Percentiles rank a stretch among this genome's conserved stretches.
Conservation (phyloP, 2,113 vertebrate species). For the Rynchops niger region DNA sequence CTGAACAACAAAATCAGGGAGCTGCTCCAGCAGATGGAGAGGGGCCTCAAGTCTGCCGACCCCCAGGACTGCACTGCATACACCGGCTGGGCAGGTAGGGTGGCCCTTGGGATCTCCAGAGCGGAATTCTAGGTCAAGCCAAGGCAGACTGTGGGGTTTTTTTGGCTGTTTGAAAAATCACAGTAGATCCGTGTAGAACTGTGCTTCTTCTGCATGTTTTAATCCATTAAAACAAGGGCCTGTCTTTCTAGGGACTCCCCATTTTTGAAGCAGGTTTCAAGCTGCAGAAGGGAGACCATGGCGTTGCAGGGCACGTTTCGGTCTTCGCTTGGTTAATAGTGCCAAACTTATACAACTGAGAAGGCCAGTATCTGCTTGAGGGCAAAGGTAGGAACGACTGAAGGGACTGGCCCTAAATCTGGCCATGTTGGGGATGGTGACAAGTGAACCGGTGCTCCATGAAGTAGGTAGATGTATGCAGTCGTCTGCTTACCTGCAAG, state of each 20-base stretch:
- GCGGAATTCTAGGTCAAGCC: neutral
- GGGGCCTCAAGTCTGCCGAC: constrained; percentile 87
- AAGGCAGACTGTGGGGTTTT: fast-evolving
- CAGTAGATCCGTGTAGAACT: fast-evolving
- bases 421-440: fast-evolving
- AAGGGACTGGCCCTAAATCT: neutral
- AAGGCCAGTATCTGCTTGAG: neutral
- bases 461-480: fast-evolving
- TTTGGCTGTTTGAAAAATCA: neutral
- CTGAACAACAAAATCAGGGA: constrained; percentile 86
- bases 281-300: neutral
- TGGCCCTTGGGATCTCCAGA: fast-evolving
- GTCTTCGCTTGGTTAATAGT: neutral
- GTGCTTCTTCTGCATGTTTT: neutral
- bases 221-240: neutral
- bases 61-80: constrained; percentile 86
- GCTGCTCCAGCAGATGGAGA: constrained; percentile 89
- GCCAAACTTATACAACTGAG: fast-evolving
- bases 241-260: fast-evolving
- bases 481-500: neutral
- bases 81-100: constrained; percentile 92
- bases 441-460: neutral
- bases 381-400: neutral
- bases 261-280: neutral
- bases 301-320: neutral